These are phyloP conservation scores for Pteromalus puparum DNA, from an alignment of 1,140 invertebrate species.

Conservation along the genomic window DNA sequence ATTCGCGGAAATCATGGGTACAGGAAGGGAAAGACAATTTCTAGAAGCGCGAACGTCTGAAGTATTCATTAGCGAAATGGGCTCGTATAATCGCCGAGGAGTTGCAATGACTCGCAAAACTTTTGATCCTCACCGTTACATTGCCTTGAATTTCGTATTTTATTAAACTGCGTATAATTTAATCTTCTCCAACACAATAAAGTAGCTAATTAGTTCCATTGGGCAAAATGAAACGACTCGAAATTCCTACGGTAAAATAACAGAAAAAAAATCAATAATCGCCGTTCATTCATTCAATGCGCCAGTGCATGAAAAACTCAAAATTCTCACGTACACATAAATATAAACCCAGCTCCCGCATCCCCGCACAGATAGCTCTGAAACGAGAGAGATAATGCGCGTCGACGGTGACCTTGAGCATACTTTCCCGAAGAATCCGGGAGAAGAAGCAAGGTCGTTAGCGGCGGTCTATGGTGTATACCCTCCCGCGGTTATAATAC, in stretches of 20 bases:
- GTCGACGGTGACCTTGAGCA: not conserved
- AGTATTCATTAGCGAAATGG: too few relatives aligned
- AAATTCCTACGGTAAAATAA: too few relatives aligned
- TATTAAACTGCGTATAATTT: not conserved
- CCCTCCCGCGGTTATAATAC: not conserved
- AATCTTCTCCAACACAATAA: not conserved
- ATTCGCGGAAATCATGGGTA: too few relatives aligned
- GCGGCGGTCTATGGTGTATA: not conserved
- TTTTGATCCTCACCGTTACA: not conserved
- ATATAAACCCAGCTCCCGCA: not conserved
- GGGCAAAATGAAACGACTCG: too few relatives aligned
- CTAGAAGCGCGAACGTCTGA: too few relatives aligned
- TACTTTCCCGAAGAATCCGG: not conserved
- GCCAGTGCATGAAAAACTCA: too few relatives aligned
- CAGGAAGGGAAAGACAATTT: too few relatives aligned
- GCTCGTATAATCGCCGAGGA: not conserved
- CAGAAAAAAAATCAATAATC: not conserved
- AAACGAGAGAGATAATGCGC: not conserved
- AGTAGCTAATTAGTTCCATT: not conserved
- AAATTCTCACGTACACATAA: not conserved
- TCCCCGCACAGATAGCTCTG: not conserved
- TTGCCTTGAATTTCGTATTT: not conserved
- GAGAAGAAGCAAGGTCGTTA: not conserved
- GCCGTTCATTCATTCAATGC: not conserved
- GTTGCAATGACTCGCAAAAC: not conserved